Conservation (phyloP, 64 coral and sea anemone species). For the Pocillopora damicornis region DNA sequence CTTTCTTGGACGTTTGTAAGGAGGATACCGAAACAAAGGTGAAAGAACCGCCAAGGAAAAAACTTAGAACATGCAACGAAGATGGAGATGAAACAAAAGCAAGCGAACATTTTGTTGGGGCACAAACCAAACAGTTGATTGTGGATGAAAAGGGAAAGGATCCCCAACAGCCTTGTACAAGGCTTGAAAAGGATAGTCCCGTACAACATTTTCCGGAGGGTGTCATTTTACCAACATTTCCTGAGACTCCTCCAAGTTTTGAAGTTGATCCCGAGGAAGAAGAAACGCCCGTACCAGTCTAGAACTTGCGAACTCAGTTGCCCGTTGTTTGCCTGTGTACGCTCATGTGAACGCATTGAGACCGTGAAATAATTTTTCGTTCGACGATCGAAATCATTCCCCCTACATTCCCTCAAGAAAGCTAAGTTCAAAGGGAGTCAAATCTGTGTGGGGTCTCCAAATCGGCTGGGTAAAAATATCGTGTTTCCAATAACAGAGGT, state of each 20-base stretch:
- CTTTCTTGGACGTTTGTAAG: slow-evolving; percentile 42
- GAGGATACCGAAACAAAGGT: background rate
- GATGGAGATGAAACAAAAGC: background rate
- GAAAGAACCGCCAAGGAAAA: background rate
- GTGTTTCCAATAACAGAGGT: no score
- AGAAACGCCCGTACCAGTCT: background rate
- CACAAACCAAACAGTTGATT: background rate
- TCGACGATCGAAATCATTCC: no score
- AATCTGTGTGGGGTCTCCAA: no score
- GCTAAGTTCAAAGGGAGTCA: no score
- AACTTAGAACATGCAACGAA: background rate
- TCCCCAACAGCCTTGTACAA: background rate
- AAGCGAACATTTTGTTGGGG: background rate
- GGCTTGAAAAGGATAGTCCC: background rate
- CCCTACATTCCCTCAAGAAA: no score
- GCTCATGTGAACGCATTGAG: no score
- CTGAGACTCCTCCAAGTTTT: slow-evolving; percentile 38
- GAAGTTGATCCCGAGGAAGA: slow-evolving; percentile 1
- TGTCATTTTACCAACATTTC: slow-evolving; percentile 6
- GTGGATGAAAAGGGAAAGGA: background rate
- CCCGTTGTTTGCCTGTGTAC: no score
- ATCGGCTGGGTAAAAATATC: no score
- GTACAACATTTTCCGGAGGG: background rate
- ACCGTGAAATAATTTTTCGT: no score
- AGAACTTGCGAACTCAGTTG: no score